Percentiles rank a stretch among this genome's conserved stretches.
Conservation (phyloP, 64 coral and sea anemone genomes). For the Cladopsammia gracilis region DNA sequence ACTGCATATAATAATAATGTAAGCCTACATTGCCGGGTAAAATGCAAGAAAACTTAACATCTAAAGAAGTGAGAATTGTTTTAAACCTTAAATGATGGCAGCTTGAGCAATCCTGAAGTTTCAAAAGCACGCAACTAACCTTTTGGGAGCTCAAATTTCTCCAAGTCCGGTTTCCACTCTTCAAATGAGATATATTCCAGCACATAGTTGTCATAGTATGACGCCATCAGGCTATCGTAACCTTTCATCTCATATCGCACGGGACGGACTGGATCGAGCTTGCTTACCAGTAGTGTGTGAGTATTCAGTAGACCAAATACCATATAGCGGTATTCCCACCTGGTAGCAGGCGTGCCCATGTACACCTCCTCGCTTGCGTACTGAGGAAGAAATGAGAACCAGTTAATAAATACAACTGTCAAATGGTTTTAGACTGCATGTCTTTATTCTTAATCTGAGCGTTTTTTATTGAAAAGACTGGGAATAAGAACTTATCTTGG, state of each 20-base stretch:
- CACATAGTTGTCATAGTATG: slow-evolving; percentile 95
- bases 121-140: slow-evolving; percentile 28
- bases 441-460: too few species aligned
- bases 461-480: too few species aligned
- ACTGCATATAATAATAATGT: too few species aligned
- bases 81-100: too few species aligned
- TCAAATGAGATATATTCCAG: slow-evolving; percentile 94
- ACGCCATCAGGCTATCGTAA: slow-evolving; percentile 91
- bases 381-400: slow-evolving; percentile 32
- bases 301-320: slow-evolving; percentile 81
- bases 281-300: slow-evolving; percentile 92
- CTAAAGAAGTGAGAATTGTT: too few species aligned
- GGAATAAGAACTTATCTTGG: too few species aligned
- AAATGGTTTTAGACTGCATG: too few species aligned
- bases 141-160: slow-evolving; percentile 88
- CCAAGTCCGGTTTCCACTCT: slow-evolving; percentile 79
- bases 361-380: slow-evolving; percentile 86
- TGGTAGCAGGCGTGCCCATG: slow-evolving; percentile 81
- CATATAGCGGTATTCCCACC: slow-evolving; percentile 96
- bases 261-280: slow-evolving; percentile 79
- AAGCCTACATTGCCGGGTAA: too few species aligned
- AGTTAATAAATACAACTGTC: neutral
- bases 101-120: too few species aligned
- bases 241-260: slow-evolving; percentile 98
- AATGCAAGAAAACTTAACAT: too few species aligned